Conservation (phyloP, 2,888 invertebrate genomes). For the Drosophila sordidapex region DNA sequence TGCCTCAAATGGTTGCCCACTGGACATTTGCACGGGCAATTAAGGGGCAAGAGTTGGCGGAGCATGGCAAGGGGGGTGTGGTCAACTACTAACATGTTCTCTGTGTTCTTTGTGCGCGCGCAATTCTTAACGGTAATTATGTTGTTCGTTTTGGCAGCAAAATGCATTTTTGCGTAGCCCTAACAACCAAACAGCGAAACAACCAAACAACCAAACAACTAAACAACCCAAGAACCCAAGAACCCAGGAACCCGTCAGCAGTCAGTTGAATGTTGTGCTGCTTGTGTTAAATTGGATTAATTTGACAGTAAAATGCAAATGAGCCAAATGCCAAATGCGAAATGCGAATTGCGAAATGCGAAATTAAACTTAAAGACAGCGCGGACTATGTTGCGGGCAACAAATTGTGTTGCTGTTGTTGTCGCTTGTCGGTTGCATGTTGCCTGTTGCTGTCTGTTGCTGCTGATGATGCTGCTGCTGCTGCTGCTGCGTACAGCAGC, state of each 20-base stretch:
- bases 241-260: background rate
- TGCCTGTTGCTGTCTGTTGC: slow-evolving; percentile 34
- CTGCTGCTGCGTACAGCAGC: slow-evolving; percentile 35
- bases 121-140: slow-evolving; percentile 82
- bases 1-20: slow-evolving; percentile 65
- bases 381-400: slow-evolving; percentile 71
- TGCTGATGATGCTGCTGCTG: slow-evolving; percentile 23
- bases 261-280: slow-evolving; percentile 11
- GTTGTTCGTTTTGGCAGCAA: slow-evolving; percentile 80
- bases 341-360: slow-evolving; percentile 61
- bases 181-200: slow-evolving; percentile 42
- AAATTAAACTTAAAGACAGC: slow-evolving; percentile 66
- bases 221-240: background rate
- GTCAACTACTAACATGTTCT: slow-evolving; percentile 44
- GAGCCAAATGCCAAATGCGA: slow-evolving; percentile 76
- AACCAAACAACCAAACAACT: background rate
- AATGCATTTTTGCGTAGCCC: slow-evolving; percentile 76
- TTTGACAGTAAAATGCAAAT: slow-evolving; percentile 81
- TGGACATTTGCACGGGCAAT: slow-evolving; percentile 71
- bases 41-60: slow-evolving; percentile 50
- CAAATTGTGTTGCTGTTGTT: slow-evolving; percentile 72
- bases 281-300: slow-evolving; percentile 79
- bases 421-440: slow-evolving; percentile 36
- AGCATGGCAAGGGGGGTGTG: background rate
- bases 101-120: slow-evolving; percentile 34